Conservation (phyloP, 2,113 vertebrate genomes). For the Cebus imitator region DNA sequence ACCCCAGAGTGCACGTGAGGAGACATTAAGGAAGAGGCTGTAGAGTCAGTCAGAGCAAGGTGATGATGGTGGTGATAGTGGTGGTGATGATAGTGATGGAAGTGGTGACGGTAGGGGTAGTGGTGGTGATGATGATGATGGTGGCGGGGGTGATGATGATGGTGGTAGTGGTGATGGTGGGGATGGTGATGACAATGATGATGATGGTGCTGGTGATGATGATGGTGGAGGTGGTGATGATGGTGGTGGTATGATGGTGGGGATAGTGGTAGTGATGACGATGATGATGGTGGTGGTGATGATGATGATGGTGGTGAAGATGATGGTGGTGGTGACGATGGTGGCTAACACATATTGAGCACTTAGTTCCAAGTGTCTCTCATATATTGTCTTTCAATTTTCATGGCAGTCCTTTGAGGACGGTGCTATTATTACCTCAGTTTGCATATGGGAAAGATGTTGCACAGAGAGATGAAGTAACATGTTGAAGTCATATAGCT, state of each 20-base stretch:
- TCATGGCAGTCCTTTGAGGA: not conserved
- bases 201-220: accelerated
- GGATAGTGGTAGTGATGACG: accelerated
- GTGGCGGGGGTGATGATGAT: accelerated
- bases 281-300: accelerated
- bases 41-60: not conserved
- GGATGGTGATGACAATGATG: no score
- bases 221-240: no score
- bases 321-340: no score
- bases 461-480: not conserved
- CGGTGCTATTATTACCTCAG: not conserved
- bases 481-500: not conserved
- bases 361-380: not conserved
- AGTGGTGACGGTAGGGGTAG: not conserved
- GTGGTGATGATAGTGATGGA: not conserved
- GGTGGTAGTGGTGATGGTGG: not conserved
- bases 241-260: accelerated
- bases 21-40: not conserved
- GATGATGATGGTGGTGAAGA: accelerated
- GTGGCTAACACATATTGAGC: not conserved
- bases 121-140: not conserved
- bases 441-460: not conserved
- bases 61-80: not conserved
- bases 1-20: not conserved
- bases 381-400: not conserved